Evolutionary conservation across 2,888 invertebrate genomes (phyloP).

Genomic region (Limnephilus rhombicus): DNA sequence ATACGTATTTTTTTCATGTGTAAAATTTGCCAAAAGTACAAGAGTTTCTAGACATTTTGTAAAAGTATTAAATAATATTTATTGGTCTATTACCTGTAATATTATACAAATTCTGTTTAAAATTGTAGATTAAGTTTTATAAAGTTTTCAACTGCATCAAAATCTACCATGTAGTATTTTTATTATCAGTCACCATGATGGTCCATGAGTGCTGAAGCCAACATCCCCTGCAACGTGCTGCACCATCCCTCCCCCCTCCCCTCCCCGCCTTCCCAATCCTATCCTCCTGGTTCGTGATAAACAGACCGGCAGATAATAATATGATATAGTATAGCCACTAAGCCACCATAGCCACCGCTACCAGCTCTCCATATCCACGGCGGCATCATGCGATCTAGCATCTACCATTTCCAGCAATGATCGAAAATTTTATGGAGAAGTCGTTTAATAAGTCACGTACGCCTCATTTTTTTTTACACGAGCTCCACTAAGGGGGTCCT

Average conservation of each 20-base stretch:
- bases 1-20: too few relatives aligned
- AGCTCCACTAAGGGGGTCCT: too few relatives aligned
- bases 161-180: background rate
- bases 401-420: conserved; percentile 5
- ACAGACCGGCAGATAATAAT: conserved; percentile 19
- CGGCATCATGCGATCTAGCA: conserved; percentile 44
- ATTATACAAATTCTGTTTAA: too few relatives aligned
- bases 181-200: background rate
- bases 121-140: too few relatives aligned
- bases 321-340: background rate
- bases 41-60: too few relatives aligned
- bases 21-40: too few relatives aligned
- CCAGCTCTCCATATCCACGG: background rate
- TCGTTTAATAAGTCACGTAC: background rate
- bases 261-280: background rate
- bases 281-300: background rate
- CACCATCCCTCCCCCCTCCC: background rate
- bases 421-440: background rate
- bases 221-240: background rate
- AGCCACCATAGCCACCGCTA: background rate
- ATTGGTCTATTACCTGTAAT: too few relatives aligned
- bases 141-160: background rate
- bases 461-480: too few relatives aligned
- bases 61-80: too few relatives aligned
- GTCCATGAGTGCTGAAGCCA: background rate